Evolutionary conservation across 30 jellyfish, hydroid and myxozoan genomes (phyloP).

Genomic region (Sanderia malayensis): DNA sequence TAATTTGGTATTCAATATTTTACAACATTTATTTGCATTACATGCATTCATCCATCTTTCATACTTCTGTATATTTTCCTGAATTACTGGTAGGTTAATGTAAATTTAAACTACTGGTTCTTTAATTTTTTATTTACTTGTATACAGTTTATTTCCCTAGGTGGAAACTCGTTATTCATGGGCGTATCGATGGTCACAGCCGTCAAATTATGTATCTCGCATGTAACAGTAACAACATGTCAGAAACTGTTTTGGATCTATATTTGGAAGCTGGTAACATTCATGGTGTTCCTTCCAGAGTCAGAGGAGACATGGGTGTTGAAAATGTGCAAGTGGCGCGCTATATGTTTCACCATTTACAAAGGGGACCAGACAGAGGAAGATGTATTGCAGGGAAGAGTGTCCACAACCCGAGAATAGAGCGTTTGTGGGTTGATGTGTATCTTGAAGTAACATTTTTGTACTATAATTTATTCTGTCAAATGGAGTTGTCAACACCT

Average conservation of each 20-base stretch:
- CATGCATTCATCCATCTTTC: too few relatives aligned
- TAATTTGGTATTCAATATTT: too few relatives aligned
- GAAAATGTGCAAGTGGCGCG: slow-evolving; percentile 36
- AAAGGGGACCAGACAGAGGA: slow-evolving; percentile 35
- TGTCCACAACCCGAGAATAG: slow-evolving; percentile 23
- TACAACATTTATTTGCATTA: too few relatives aligned
- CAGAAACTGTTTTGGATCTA: too few relatives aligned
- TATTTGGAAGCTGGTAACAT: neutral
- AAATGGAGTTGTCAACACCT: too few relatives aligned
- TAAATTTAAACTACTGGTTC: too few relatives aligned
- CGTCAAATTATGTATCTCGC: slow-evolving; percentile 29
- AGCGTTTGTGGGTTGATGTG: slow-evolving; percentile 26
- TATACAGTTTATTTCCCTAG: too few relatives aligned
- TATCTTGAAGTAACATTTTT: neutral
- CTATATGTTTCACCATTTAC: slow-evolving; percentile 14
- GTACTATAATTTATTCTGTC: neutral
- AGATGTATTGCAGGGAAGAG: slow-evolving; percentile 29
- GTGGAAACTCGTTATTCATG: slow-evolving; percentile 44
- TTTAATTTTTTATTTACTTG: too few relatives aligned
- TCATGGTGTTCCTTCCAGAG: slow-evolving; percentile 44
- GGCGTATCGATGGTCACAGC: slow-evolving; percentile 31
- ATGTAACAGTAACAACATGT: slow-evolving; percentile 17
- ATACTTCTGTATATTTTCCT: too few relatives aligned
- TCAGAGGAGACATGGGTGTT: slow-evolving; percentile 39
- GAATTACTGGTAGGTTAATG: too few relatives aligned